phyloP scores from a whole-genome alignment of 2,113 vertebrate species.

The Polyodon spathula region DNA sequence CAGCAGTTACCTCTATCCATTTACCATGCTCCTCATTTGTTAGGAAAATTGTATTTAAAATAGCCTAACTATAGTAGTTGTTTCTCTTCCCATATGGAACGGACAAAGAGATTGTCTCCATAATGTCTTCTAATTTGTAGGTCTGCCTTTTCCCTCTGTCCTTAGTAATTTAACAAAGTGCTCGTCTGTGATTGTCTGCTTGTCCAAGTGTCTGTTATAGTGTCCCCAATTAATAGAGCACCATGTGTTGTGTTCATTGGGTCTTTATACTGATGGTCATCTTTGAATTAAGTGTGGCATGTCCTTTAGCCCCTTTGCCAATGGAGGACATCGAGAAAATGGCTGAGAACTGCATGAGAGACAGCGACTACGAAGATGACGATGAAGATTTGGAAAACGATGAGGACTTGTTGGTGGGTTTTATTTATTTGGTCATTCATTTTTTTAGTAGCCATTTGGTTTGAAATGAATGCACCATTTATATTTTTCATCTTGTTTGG shows the following conservation, averaged over 20 bases:
- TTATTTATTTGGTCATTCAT: neutral
- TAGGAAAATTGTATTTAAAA: neutral
- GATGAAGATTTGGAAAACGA: conserved; percentile 61
- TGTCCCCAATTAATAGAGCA: neutral
- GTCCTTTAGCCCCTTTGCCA: conserved; percentile 69
- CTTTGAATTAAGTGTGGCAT: neutral
- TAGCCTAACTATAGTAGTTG: neutral
- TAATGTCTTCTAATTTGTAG: neutral
- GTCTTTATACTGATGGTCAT: neutral
- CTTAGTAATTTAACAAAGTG: neutral
- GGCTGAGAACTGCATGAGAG: conserved; percentile 86
- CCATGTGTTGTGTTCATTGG: neutral
- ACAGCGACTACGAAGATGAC: conserved; percentile 69
- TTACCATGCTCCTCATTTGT: neutral
- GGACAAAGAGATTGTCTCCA: neutral
- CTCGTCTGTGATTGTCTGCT: no score
- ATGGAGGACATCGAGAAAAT: conserved; percentile 89
- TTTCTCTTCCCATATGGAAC: neutral
- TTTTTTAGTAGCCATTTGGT: conserved; percentile 5
- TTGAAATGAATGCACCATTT: no score
- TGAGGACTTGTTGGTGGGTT: conserved; percentile 79
- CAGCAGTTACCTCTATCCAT: neutral
- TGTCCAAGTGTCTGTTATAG: neutral
- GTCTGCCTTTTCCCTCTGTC: neutral
- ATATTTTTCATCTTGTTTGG: no score